Conservation (phyloP, 2,888 invertebrate genomes). For the Phragmatobia fuliginosa region DNA sequence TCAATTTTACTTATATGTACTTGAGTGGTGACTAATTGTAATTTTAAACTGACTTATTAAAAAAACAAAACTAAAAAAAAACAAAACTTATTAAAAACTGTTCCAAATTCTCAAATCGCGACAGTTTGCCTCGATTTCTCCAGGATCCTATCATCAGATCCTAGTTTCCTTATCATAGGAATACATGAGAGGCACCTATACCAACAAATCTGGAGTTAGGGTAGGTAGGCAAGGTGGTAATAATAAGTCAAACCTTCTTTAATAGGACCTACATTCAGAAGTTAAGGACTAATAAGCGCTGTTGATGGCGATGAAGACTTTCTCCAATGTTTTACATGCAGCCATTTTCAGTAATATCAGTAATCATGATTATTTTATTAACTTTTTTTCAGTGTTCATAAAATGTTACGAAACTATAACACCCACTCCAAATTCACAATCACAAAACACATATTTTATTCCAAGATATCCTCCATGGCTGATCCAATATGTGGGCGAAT, state of each 20-base stretch:
- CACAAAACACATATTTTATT: constrained; percentile 1
- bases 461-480: constrained; percentile 7
- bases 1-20: neutral
- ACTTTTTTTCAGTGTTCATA: constrained; percentile 4
- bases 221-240: too few relatives aligned
- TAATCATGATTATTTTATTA: neutral
- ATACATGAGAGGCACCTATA: too few relatives aligned
- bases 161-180: too few relatives aligned
- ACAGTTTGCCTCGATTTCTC: too few relatives aligned
- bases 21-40: neutral
- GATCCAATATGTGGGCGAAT: neutral
- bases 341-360: neutral
- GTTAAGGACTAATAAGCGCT: neutral
- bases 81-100: too few relatives aligned
- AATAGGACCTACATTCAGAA: too few relatives aligned
- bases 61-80: too few relatives aligned
- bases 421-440: neutral
- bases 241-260: too few relatives aligned
- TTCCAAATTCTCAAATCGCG: too few relatives aligned
- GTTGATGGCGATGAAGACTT: neutral
- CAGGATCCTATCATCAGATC: too few relatives aligned
- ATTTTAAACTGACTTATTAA: neutral
- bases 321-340: neutral
- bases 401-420: neutral
- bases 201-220: too few relatives aligned